A percentile compares a stretch with the other conserved stretches of the same genome.
These are phyloP conservation scores for Homarus americanus DNA, from an alignment of 1,140 invertebrate species.

Conservation along the genomic window DNA sequence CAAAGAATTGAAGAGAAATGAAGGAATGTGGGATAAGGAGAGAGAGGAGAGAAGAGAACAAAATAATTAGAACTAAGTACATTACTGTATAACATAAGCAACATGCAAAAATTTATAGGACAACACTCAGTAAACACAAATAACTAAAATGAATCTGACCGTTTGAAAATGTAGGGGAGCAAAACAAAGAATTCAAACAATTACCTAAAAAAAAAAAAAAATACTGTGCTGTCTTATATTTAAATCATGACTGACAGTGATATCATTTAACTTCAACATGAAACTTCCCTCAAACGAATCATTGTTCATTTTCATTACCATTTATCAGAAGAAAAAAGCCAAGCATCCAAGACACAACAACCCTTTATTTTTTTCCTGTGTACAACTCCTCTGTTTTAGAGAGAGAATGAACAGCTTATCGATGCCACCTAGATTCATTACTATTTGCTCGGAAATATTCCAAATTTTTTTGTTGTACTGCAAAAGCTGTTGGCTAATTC, in stretches of 20 bases:
- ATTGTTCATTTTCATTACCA: not conserved
- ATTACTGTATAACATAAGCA: not conserved
- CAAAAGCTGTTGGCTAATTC: too few relatives aligned
- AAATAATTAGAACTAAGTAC: slow-evolving; percentile 5
- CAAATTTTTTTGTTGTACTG: too few relatives aligned
- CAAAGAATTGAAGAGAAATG: not conserved
- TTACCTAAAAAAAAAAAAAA: too few relatives aligned
- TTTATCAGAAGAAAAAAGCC: too few relatives aligned
- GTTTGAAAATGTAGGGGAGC: not conserved
- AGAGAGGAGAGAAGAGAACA: not conserved
- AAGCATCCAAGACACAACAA: too few relatives aligned
- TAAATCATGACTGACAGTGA: not conserved
- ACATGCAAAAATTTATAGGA: not conserved
- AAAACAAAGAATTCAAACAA: not conserved
- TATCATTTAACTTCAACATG: not conserved
- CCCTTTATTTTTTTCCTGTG: too few relatives aligned
- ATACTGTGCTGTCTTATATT: not conserved
- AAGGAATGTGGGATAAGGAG: not conserved
- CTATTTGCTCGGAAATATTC: too few relatives aligned
- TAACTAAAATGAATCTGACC: not conserved
- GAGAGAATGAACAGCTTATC: too few relatives aligned
- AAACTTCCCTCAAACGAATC: not conserved
- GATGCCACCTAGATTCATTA: too few relatives aligned
- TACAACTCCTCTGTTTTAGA: too few relatives aligned
- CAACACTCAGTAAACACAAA: not conserved